These are phyloP conservation scores for Drosophila anomalipes DNA, from an alignment of 2,888 invertebrate genomes.

Conservation along the genomic window DNA sequence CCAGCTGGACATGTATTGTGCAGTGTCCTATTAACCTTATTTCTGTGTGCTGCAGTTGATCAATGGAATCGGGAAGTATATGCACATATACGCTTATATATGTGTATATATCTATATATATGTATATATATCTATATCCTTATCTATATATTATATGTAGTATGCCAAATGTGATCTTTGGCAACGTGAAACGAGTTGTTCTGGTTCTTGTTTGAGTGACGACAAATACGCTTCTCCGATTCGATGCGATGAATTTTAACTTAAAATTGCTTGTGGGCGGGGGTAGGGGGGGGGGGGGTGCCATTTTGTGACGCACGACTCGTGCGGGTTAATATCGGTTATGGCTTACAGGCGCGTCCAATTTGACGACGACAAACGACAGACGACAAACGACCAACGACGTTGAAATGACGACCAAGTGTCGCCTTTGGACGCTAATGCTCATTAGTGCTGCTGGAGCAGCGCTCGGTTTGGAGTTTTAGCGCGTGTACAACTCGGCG, in stretches of 20 bases:
- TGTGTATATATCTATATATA: neutral
- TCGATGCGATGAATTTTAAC: neutral
- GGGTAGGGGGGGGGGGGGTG: neutral
- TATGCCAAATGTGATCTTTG: conserved; percentile 47
- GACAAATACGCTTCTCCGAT: conserved; percentile 16
- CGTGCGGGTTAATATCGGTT: conserved; percentile 54
- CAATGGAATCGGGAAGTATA: conserved; percentile 40
- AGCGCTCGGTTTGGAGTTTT: conserved; percentile 5
- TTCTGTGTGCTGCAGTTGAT: conserved; percentile 38
- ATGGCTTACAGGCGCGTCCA: conserved; percentile 61
- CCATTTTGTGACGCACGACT: conserved; percentile 3
- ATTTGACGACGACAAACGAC: conserved; percentile 40
- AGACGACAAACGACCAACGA: neutral
- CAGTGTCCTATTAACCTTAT: conserved; percentile 54
- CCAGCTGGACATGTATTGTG: conserved; percentile 34
- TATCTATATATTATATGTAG: neutral
- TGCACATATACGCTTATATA: neutral
- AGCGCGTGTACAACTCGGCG: conserved; percentile 44
- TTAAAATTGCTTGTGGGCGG: neutral
- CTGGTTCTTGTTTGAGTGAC: conserved; percentile 15
- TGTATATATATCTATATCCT: neutral
- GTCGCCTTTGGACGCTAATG: conserved; percentile 50
- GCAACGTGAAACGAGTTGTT: conserved; percentile 50
- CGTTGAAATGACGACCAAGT: conserved; percentile 52
- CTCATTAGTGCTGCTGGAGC: conserved; percentile 41